These are phyloP conservation scores for Xylocampa areola DNA, from an alignment of 2,888 invertebrate genomes.

Conservation along the genomic window DNA sequence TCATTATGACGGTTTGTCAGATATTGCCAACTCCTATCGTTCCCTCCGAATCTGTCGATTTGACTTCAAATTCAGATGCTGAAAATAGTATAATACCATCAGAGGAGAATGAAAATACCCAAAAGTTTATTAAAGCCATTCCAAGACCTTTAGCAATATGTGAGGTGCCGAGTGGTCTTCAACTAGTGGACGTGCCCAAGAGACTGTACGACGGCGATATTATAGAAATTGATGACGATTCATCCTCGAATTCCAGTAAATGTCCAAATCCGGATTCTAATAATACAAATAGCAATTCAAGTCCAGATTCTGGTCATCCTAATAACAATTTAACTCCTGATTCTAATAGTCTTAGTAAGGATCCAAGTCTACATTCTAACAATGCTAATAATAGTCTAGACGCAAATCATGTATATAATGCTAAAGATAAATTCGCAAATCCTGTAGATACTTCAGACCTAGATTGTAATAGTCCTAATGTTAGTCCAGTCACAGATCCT, in stretches of 20 bases:
- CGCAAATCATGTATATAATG: no score
- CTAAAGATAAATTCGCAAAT: no score
- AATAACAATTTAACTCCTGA: no score
- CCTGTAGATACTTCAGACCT: no score
- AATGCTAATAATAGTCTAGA: no score
- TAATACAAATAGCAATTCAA: background rate
- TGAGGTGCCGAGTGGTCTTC: background rate
- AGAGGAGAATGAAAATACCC: background rate
- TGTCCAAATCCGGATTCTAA: background rate
- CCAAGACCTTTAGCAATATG: background rate
- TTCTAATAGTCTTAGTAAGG: no score
- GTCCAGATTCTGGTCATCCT: background rate
- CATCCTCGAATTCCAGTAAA: background rate
- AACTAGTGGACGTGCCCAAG: background rate
- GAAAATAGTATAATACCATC: background rate
- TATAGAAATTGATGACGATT: background rate
- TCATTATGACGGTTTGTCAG: constrained; percentile 25
- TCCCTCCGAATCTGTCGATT: constrained; percentile 9
- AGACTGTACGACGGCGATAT: background rate
- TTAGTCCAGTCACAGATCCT: no score
- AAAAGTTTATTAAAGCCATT: background rate
- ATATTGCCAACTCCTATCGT: constrained; percentile 9
- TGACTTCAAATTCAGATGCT: constrained; percentile 10
- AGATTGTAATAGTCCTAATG: no score
- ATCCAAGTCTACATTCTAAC: no score